A percentile compares a stretch with the other conserved stretches of the same genome.
Evolutionary conservation across 1,140 invertebrate genomes (phyloP).

Genomic region (Diprion similis): DNA sequence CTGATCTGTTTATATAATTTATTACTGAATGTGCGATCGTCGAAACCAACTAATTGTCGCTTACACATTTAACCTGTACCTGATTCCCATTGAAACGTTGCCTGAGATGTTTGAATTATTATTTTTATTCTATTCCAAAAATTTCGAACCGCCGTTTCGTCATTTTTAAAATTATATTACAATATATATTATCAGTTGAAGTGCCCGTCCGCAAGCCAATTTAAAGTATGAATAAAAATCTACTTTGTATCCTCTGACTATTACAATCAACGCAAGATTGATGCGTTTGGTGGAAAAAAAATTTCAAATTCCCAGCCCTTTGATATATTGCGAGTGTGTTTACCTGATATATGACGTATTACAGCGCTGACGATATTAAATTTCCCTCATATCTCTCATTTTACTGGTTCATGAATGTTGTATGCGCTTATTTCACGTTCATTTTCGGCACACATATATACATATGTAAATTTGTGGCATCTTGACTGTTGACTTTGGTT

Average conservation of each 20-base stretch:
- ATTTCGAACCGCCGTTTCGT: neutral
- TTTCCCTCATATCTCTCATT: neutral
- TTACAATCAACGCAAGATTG: neutral
- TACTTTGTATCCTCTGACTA: neutral
- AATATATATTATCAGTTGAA: too few relatives aligned
- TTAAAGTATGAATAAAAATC: neutral
- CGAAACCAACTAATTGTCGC: too few relatives aligned
- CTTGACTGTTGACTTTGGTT: neutral
- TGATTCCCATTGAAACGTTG: neutral
- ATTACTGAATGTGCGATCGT: neutral
- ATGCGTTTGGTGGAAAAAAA: neutral
- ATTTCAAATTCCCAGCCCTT: neutral
- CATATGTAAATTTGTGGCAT: neutral
- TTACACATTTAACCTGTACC: neutral
- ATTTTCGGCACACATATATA: neutral
- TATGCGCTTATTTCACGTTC: slow-evolving; percentile 2
- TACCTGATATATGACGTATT: neutral
- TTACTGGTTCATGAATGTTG: neutral
- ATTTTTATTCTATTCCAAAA: neutral
- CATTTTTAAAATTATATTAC: too few relatives aligned
- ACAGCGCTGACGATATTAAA: neutral
- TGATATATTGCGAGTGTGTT: neutral
- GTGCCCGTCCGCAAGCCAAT: neutral
- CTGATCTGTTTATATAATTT: neutral
- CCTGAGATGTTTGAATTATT: neutral